Evolutionary conservation across 2,888 invertebrate species (phyloP), one percentile per base, ranked within the genome.

Genomic region (Sinodicranocentrus sp.): DNA sequence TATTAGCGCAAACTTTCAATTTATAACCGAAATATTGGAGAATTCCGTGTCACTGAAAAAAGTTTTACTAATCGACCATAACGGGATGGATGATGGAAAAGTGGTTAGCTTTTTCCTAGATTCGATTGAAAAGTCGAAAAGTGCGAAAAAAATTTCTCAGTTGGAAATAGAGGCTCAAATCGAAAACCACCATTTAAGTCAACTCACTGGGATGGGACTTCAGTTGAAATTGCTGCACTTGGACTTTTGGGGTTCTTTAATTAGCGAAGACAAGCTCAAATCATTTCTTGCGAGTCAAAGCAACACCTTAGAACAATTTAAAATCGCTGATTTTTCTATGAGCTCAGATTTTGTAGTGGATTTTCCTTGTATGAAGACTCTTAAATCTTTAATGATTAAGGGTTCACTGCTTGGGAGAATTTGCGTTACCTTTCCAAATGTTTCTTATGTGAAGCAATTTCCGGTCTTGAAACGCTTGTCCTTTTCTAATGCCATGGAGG

Each of bases 171-270:
- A 76, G 65, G 87, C 77, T 17, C 84, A 87, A 68, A 85, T 87
- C 59, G 80, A 84, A 59, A 77, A 85, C n/a, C 61, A 39, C 13
- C 84, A 87, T 67, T 61, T 87, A 23, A 67, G 79, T 13, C 21
- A 71, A 17, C 17, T 87, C n/a, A 80, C 79, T 52, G 44, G 39
- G 15, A 54, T 87, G 63, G 84, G 84, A n/a, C 39, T 85, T 5
- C 52, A 68, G 17, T 33, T 87, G 2, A 68, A 79, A 21, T 33
- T 39, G 28, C 65, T 87, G 13, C 28, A 28, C 17, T 25, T 87
- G 23, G 85, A 87, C 48, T 87, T 87, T 57, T 87, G 85, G 85
- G 85, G 87, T 10, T 87, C 87, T 1, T 23, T 63, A 6, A 61
- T 86, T 21, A 43, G 59, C 0, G 5, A 65, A 0, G 44, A 70